Evolutionary conservation across 64 coral and sea anemone species (phyloP), one percentile per base, ranked within the genome.

Genomic region (Anthopleura sola): DNA sequence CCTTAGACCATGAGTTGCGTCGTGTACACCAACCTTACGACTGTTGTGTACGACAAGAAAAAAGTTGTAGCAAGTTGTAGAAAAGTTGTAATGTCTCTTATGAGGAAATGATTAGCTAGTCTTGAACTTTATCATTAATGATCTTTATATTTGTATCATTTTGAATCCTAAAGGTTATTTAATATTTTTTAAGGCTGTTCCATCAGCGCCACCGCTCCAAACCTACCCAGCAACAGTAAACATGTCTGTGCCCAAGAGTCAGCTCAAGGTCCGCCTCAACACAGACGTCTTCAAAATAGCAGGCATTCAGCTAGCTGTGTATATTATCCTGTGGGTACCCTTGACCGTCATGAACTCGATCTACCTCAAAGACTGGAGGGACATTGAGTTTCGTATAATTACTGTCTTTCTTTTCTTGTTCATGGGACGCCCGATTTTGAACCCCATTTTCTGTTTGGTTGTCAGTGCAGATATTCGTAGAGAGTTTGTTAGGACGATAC

Each of bases 321-420:
- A 79, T 6, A 47, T 79, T 26, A 1, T 79, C 76, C 76, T 79
- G 44, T 79, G 76, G 76, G 37, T 79, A 79, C 76, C 76, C 18
- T 38, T 79, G 34, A 79, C 76, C 3, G 44, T 79, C 34, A 79
- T 79, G 76, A 48, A 79, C 24, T 79, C 37, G 1, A 14, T 48
- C 20, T 44, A 44, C 37, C 76, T n/a, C 18, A 79, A 79, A 18
- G 76, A 79, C 37, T 79, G 76, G 76, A 20, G 76, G 8, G 76
- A 79, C 39, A 19, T 79, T 20, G 76, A 79, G 19, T 79, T 44
- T 47, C 6, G 39, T 9, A 38, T 46, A 16, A 79, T 48, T 17
- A 79, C 24, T 2, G 2, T 18, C 24, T 79, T 79, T 14, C 19
- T 79, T 2, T 79, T 46, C 15, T 2, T 79, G 36, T 79, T 79